Evolutionary conservation across 2,888 invertebrate genomes (phyloP), one percentile per base, ranked within the genome.

Genomic region (Acrobasis suavella): DNA sequence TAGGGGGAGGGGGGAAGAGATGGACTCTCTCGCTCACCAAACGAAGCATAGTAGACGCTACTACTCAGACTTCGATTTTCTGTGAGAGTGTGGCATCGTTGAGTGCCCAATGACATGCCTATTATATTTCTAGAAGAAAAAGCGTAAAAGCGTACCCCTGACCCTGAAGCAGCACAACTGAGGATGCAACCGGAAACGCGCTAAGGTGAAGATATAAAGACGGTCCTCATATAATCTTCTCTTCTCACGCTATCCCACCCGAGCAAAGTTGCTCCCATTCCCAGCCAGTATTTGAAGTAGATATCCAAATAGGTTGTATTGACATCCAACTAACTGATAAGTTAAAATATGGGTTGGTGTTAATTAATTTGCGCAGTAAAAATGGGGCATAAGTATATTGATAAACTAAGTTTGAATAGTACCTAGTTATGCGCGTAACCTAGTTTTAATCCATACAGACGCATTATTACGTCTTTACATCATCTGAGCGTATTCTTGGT

Each of bases 291-390:
- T 56, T 56, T 56, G 56, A 12, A 22, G 14, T 14, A 17, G 42
- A 42, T 56, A 56, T 38, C 56, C 56, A 56, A 56, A 56, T 56
- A 42, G 56, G 56, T 56, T 56, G 17, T 56, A 56, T 42, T 56
- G 42, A 56, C 56, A 46, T 17, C 42, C 22, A 16, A 32, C 12
- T 42, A 14, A 46, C 17, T 56, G 42, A 56, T 56, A 56, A 56
- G 1, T 56, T 7, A 17, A 17, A 56, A 56, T 56, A 56, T 56
- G 17, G 56, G 42, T 42, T 42, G 56, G 56, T 2, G 17, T 42
- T 56, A 56, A 56, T 56, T 56, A 42, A 56, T 42, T 42, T 42
- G 56, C 39, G 16, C 38, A 38, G 37, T 55, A 15, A 56, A 56
- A 56, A 56, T 42, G 38, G 56, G 56, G 1, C 56, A 42, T 9